These are phyloP conservation scores for Prorops nasuta DNA, from an alignment of 1,140 invertebrate species.

Conservation along the genomic window DNA sequence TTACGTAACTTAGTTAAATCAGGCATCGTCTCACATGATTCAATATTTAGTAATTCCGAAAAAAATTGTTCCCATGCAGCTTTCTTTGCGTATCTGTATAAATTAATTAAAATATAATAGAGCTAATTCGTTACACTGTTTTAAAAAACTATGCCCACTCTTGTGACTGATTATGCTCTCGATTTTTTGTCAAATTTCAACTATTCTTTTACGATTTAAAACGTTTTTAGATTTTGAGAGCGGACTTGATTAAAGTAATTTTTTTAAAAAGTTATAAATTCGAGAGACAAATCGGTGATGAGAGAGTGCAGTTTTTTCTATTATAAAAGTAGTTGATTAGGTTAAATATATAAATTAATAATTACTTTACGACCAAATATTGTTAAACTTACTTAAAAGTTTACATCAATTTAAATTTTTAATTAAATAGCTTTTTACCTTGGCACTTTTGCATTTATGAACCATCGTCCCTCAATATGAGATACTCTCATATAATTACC, in stretches of 20 bases:
- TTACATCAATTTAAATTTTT: background rate
- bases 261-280: background rate
- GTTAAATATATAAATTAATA: background rate
- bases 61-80: slow-evolving; percentile 67
- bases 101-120: background rate
- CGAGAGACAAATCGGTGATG: background rate
- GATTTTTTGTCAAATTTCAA: background rate
- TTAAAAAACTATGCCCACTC: too few relatives aligned
- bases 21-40: slow-evolving; percentile 66
- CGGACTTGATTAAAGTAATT: too few relatives aligned
- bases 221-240: too few relatives aligned
- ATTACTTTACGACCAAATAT: background rate
- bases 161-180: too few relatives aligned
- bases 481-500: slow-evolving; percentile 84
- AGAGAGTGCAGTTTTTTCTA: background rate
- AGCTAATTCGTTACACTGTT: too few relatives aligned
- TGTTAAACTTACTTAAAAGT: background rate
- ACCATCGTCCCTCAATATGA: slow-evolving; percentile 65
- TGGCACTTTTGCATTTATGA: slow-evolving; percentile 66
- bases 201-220: background rate
- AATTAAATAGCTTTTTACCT: slow-evolving; percentile 51
- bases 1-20: slow-evolving; percentile 64
- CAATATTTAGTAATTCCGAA: slow-evolving; percentile 66
- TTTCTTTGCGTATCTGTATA: slow-evolving; percentile 64
- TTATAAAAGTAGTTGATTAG: background rate